These are phyloP conservation scores for Ceratothoa steindachneri DNA, from an alignment of 2,888 invertebrate species.

Conservation along the genomic window DNA sequence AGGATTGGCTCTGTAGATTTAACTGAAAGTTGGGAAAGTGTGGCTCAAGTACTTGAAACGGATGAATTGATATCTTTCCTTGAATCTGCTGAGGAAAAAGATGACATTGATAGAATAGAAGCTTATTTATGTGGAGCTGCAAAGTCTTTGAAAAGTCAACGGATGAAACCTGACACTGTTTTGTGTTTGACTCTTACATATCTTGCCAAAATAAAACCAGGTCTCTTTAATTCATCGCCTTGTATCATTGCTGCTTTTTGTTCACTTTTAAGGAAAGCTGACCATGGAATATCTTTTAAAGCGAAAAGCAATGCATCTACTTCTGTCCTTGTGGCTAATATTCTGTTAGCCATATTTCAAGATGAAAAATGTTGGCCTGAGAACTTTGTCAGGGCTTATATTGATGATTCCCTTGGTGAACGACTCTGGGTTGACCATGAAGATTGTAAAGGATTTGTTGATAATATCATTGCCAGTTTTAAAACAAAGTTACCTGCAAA, in stretches of 20 bases:
- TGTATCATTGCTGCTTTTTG: conserved; percentile 61
- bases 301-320: conserved; percentile 74
- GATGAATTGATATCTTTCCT: conserved; percentile 71
- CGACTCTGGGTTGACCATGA: conserved; percentile 89
- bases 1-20: conserved; percentile 40
- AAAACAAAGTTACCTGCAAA: conserved; percentile 72
- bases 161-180: conserved; percentile 77
- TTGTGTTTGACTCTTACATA: conserved; percentile 73
- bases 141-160: conserved; percentile 66
- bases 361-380: conserved; percentile 89
- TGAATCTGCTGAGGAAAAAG: conserved; percentile 69
- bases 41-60: conserved; percentile 72
- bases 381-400: conserved; percentile 81
- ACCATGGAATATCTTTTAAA: conserved; percentile 62
- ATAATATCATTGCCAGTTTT: conserved; percentile 82
- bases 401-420: conserved; percentile 91
- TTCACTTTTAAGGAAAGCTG: conserved; percentile 69
- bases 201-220: conserved; percentile 72
- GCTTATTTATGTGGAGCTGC: conserved; percentile 84
- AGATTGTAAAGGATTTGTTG: conserved; percentile 83
- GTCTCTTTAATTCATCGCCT: conserved; percentile 55
- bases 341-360: conserved; percentile 73
- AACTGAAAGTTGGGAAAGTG: conserved; percentile 65
- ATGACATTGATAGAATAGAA: conserved; percentile 68
- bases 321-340: conserved; percentile 76